Conservation (phyloP, 2,113 vertebrate genomes). For the Rhinogobius similis region DNA sequence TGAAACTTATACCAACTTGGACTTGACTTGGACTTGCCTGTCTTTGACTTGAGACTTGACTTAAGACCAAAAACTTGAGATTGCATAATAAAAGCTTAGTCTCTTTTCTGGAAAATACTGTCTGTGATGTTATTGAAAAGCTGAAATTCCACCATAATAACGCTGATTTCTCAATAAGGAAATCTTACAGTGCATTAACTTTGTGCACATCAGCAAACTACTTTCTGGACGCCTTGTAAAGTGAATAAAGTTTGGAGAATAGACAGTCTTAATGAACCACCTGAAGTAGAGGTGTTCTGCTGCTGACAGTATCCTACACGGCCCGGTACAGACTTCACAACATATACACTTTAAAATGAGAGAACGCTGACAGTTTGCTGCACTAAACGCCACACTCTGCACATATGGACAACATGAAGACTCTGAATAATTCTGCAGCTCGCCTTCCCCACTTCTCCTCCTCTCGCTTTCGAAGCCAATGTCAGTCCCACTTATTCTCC, state of each 20-base stretch:
- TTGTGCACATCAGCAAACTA: neutral
- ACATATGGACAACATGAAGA: constrained; percentile 35
- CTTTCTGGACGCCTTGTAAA: neutral
- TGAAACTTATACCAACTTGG: no score
- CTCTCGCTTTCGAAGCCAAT: constrained; percentile 50
- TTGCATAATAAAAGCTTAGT: no score
- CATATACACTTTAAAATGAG: constrained; percentile 32
- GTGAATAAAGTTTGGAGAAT: neutral
- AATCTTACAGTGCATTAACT: neutral
- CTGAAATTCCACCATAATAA: neutral
- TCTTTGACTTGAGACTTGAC: no score
- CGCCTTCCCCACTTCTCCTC: constrained; percentile 10
- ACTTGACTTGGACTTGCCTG: no score
- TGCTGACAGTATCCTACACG: neutral
- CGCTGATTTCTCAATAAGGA: neutral
- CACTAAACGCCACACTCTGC: constrained; percentile 23
- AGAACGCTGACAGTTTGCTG: constrained; percentile 24
- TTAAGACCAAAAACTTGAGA: no score
- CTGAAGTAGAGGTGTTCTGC: neutral
- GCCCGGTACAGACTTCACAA: neutral
- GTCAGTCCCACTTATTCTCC: constrained; percentile 75
- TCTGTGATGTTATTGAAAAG: no score
- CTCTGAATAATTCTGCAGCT: constrained; percentile 30
- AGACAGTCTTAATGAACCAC: neutral
- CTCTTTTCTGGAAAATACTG: no score